These are phyloP conservation scores for Achlya flavicornis DNA, from an alignment of 2,888 invertebrate genomes.

Conservation along the genomic window DNA sequence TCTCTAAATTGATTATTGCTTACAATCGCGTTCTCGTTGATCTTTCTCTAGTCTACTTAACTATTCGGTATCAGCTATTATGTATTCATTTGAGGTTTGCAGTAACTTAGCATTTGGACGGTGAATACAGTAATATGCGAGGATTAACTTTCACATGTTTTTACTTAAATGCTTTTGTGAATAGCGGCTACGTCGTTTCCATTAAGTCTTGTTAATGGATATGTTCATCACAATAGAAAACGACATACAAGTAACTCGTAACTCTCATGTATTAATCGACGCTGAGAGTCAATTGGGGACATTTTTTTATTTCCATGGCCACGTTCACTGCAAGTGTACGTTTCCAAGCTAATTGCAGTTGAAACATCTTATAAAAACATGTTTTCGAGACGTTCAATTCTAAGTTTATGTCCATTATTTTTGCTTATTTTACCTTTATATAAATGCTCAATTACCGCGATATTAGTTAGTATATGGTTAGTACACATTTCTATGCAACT, in stretches of 20 bases:
- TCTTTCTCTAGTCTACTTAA: neutral
- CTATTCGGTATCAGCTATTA: neutral
- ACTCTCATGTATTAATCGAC: too few species aligned
- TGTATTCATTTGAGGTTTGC: neutral
- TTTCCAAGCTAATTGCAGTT: too few species aligned
- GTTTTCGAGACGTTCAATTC: neutral
- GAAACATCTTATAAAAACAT: neutral
- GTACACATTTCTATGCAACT: neutral
- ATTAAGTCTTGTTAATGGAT: too few species aligned
- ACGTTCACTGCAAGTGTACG: too few species aligned
- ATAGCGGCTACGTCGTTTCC: too few species aligned
- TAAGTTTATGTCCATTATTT: neutral
- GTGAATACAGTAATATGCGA: neutral
- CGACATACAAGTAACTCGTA: too few species aligned
- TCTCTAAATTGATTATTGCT: neutral
- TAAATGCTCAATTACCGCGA: neutral
- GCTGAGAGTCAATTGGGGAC: too few species aligned
- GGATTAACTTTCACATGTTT: too few species aligned
- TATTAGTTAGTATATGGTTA: neutral
- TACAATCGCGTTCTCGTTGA: too few species aligned
- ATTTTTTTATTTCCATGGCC: too few species aligned
- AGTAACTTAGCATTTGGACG: neutral
- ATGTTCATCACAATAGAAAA: too few species aligned
- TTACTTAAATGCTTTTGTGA: too few species aligned
- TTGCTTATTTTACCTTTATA: neutral